Base-by-base conservation (phyloP, 2,888 invertebrate genomes). In the Zaprionus bogoriensis region DNA sequence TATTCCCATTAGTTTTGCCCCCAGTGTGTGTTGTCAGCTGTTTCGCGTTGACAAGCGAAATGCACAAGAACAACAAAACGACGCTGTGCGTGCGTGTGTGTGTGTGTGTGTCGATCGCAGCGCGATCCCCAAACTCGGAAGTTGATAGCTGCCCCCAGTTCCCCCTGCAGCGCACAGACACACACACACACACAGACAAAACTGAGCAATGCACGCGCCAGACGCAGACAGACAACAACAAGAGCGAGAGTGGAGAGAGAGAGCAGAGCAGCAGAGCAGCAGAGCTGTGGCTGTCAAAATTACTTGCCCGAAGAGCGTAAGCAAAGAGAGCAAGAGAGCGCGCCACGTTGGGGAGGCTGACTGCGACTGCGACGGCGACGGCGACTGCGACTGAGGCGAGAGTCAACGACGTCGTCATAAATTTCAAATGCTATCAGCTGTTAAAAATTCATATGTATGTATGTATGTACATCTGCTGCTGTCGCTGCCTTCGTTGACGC, bases 371-470 rank as follows among this genome's bases (percentile, higher is more conserved):
- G 20, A 4, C 23, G 3, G 30, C 14, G 48, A 30, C 22, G 47
- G 42, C 7, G 22, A 39, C 27, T 61, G 62, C 58, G 57, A 38
- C 47, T 48, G 27, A 39, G 39, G n/a, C 7, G 50, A 65, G 70
- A 60, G 82, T 42, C 42, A 38, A 42, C 68, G 51, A 30, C 66
- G 53, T 74, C 64, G 61, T 48, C 74, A 81, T 84, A 81, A 79
- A 79, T 79, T 81, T 66, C 42, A 57, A 84, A 77, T 74, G 78
- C 66, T 63, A 85, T 79, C 79, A 79, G 79, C 79, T 79, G 79
- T 85, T 82, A 57, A 65, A 77, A 82, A 78, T 67, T 55, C 64
- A 69, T 71, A 47, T 47, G 50, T 54, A 41, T 22, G 28, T 42
- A 12, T 69, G 23, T 23, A 23, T 23, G 38, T 20, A 80, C 77